A percentile compares a stretch with the other conserved stretches of the same genome.
These are phyloP conservation scores for Dolichopus griseipennis DNA, from an alignment of 2,888 invertebrate species.

Conservation along the genomic window DNA sequence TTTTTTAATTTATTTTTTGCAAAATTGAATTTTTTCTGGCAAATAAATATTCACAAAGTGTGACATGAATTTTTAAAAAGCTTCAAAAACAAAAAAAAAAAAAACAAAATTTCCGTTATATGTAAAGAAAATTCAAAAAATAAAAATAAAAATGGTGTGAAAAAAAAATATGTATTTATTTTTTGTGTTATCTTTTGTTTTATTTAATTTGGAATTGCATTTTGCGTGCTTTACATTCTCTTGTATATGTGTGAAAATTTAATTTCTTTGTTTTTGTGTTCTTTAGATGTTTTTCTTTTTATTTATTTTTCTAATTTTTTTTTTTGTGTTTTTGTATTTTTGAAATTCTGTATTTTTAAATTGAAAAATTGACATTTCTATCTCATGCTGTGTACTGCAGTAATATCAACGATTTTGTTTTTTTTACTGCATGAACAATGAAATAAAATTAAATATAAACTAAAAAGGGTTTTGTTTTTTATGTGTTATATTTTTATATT, in stretches of 20 bases:
- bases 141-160: neutral
- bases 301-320: too few species aligned
- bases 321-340: neutral
- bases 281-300: too few species aligned
- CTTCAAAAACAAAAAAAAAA: too few species aligned
- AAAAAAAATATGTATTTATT: neutral
- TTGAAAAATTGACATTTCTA: neutral
- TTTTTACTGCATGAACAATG: neutral
- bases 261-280: neutral
- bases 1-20: neutral
- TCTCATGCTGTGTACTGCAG: neutral
- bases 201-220: slow-evolving; percentile 1
- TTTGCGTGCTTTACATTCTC: neutral
- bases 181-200: neutral
- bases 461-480: too few species aligned
- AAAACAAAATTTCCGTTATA: neutral
- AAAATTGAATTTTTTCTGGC: neutral
- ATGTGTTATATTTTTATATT: too few species aligned
- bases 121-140: neutral
- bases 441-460: too few species aligned
- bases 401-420: neutral
- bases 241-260: too few species aligned
- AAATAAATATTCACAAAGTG: slow-evolving; percentile 3
- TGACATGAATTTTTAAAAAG: slow-evolving; percentile 3
- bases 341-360: too few species aligned